These are phyloP conservation scores for Holotrichia oblita DNA, from an alignment of 1,140 invertebrate species.

Conservation along the genomic window DNA sequence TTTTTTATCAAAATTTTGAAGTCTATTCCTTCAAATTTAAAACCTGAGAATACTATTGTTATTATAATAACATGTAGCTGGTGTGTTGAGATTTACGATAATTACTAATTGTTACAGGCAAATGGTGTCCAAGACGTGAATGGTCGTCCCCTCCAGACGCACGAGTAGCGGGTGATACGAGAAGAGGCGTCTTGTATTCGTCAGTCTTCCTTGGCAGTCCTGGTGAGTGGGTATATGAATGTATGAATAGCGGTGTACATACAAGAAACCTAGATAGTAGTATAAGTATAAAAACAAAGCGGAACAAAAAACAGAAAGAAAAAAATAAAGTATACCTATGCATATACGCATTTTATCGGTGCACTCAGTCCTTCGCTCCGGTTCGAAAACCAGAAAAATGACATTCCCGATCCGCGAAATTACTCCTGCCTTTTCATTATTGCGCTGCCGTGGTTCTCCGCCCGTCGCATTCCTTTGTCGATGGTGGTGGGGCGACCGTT, in stretches of 20 bases:
- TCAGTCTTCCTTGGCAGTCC: slow-evolving; percentile 90
- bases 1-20: too few species aligned
- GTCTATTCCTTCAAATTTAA: too few species aligned
- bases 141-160: slow-evolving; percentile 86
- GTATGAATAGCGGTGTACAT: neutral
- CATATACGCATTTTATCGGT: slow-evolving; percentile 28
- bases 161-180: slow-evolving; percentile 74
- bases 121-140: slow-evolving; percentile 88
- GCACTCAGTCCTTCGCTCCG: slow-evolving; percentile 13
- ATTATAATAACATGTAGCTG: too few species aligned
- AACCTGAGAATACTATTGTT: too few species aligned
- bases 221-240: slow-evolving; percentile 69
- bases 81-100: neutral
- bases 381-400: slow-evolving; percentile 47
- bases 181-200: slow-evolving; percentile 82
- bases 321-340: neutral
- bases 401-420: slow-evolving; percentile 53
- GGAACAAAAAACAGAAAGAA: neutral
- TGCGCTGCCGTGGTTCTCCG: slow-evolving; percentile 41
- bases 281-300: neutral
- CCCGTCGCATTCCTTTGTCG: slow-evolving; percentile 57
- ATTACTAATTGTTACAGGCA: slow-evolving; percentile 71
- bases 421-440: slow-evolving; percentile 51
- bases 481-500: slow-evolving; percentile 59
- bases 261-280: neutral